Conservation (phyloP, 1,140 invertebrate species). For the Drosophila ananassae region DNA sequence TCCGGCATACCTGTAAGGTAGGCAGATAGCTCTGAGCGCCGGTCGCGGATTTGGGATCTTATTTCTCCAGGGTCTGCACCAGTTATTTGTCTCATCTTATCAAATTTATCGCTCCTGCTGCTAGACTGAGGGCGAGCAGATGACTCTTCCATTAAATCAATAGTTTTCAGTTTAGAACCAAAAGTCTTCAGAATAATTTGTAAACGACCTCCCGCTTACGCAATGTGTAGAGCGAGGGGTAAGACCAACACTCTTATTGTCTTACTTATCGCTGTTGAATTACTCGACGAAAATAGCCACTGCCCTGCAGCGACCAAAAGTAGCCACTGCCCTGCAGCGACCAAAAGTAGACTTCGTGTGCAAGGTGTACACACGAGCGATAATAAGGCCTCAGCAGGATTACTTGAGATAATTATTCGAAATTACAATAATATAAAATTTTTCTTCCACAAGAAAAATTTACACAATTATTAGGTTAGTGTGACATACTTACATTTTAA, state of each 20-base stretch:
- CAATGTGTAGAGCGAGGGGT: not conserved
- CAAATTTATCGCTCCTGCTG: not conserved
- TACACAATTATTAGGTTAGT: no score
- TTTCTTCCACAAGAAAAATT: no score
- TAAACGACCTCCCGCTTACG: conserved; percentile 11
- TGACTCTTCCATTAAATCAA: conserved; percentile 7
- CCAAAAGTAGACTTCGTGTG: conserved; percentile 1
- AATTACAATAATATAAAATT: no score
- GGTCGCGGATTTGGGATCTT: not conserved
- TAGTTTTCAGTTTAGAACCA: not conserved
- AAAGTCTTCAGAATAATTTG: not conserved
- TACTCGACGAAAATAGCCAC: not conserved
- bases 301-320: conserved; percentile 2
- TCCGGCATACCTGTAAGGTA: not conserved
- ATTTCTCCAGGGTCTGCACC: not conserved
- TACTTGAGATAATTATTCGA: not conserved
- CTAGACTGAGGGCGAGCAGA: not conserved
- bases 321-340: no score
- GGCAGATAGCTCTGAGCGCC: not conserved
- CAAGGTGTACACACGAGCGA: not conserved
- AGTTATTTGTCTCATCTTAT: not conserved
- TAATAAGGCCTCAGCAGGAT: conserved; percentile 1
- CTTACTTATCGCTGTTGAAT: conserved; percentile 3
- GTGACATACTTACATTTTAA: no score
- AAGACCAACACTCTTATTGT: not conserved